A percentile compares a stretch with the other conserved stretches of the same genome.
Evolutionary conservation across 2,113 vertebrate genomes (phyloP).

Genomic region (Archilochus colubris): DNA sequence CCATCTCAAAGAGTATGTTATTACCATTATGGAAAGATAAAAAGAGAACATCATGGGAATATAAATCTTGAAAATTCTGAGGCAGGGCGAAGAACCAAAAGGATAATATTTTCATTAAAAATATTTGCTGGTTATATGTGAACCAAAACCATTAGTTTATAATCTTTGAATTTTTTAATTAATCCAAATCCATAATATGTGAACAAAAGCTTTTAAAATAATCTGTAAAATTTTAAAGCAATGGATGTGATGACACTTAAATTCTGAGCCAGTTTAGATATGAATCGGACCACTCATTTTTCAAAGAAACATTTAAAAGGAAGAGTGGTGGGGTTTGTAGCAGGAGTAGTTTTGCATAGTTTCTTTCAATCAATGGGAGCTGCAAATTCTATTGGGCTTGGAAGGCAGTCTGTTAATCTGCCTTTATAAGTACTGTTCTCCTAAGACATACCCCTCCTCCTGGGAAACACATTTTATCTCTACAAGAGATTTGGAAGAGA

Average conservation of each 20-base stretch:
- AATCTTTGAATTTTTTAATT: background rate
- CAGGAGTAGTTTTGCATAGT: background rate
- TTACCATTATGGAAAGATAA: constrained; percentile 23
- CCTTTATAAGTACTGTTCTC: background rate
- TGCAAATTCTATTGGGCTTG: background rate
- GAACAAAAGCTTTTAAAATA: background rate
- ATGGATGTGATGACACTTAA: background rate
- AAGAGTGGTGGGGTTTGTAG: background rate
- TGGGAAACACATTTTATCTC: background rate
- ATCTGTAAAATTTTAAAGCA: background rate
- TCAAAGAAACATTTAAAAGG: background rate
- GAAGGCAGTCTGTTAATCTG: background rate
- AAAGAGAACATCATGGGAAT: constrained; percentile 11
- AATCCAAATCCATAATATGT: background rate
- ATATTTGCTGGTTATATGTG: background rate
- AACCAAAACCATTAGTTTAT: background rate
- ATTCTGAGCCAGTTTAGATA: background rate
- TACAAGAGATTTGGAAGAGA: background rate
- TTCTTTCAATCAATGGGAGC: background rate
- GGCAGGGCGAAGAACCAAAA: background rate
- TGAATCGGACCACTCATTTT: background rate
- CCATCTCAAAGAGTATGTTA: constrained; percentile 35
- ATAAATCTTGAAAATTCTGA: background rate
- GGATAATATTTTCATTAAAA: background rate
- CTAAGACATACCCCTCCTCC: background rate